Evolutionary conservation across 1,140 invertebrate species (phyloP).

Genomic region (Luehdorfia chinensis): DNA sequence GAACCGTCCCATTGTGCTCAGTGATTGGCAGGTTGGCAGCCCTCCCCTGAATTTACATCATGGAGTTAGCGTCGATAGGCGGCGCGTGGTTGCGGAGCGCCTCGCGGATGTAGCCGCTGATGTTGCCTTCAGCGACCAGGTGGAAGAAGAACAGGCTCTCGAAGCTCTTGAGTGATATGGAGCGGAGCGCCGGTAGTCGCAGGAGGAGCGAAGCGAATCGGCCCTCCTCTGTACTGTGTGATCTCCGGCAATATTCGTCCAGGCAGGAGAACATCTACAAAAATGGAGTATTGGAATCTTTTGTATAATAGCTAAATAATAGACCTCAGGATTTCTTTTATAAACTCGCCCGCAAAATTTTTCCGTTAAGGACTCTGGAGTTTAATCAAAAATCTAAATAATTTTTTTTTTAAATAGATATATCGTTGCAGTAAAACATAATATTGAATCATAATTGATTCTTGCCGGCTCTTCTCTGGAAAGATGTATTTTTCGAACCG

Average conservation of each 20-base stretch:
- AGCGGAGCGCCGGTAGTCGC: slow-evolving; percentile 94
- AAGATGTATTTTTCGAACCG: no score
- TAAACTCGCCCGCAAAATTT: no score
- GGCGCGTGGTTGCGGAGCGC: slow-evolving; percentile 81
- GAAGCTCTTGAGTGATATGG: slow-evolving; percentile 96
- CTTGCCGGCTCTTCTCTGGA: no score
- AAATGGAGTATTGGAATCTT: no score
- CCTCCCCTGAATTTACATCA: slow-evolving; percentile 49
- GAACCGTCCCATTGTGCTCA: neutral
- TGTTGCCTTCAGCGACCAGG: slow-evolving; percentile 87
- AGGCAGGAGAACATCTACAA: slow-evolving; percentile 88
- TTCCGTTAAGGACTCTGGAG: no score
- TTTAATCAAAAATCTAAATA: no score
- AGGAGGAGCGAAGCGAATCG: slow-evolving; percentile 96
- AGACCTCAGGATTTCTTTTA: no score
- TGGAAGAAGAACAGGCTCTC: slow-evolving; percentile 98
- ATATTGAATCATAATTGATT: no score
- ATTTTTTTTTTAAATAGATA: no score
- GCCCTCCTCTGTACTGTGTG: slow-evolving; percentile 93
- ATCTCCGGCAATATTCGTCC: slow-evolving; percentile 94
- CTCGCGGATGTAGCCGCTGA: slow-evolving; percentile 85
- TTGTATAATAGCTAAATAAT: no score
- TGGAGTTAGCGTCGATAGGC: slow-evolving; percentile 52
- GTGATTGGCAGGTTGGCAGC: no score
- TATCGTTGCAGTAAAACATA: no score